Evolutionary conservation across 2,113 vertebrate species (phyloP).

Genomic region (Mormyrus lacerda): DNA sequence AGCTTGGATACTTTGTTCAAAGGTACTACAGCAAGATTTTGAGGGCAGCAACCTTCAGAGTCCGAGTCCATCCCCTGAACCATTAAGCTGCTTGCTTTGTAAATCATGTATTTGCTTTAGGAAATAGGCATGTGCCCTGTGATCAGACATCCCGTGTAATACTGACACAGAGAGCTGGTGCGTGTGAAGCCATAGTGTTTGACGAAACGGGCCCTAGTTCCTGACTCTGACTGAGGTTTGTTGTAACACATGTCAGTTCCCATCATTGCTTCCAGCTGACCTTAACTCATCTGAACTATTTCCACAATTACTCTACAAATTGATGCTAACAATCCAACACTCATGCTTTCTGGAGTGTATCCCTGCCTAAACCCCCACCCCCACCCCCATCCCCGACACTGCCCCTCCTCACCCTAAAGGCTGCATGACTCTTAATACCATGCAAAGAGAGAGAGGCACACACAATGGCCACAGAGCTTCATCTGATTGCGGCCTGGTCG

Average conservation of each 20-base stretch:
- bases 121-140: neutral
- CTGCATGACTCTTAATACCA: neutral
- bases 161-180: neutral
- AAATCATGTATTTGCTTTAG: neutral
- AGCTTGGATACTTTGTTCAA: neutral
- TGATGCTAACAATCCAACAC: conserved; percentile 11
- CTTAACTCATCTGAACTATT: conserved; percentile 21
- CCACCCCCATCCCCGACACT: neutral
- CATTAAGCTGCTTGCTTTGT: neutral
- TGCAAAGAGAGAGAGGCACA: neutral
- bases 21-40: neutral
- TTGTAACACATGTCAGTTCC: conserved; percentile 12
- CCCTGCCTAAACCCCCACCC: neutral
- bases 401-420: neutral
- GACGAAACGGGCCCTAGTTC: neutral
- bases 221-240: neutral
- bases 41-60: neutral
- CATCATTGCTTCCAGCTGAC: conserved; percentile 18
- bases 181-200: neutral
- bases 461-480: neutral
- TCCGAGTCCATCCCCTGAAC: neutral
- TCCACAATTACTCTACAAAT: conserved; percentile 26
- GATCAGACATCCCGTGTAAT: neutral
- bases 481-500: neutral
- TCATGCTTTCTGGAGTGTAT: neutral